phyloP scores from a whole-genome alignment of 2,888 invertebrate genomes.

The Oscheius onirici region DNA sequence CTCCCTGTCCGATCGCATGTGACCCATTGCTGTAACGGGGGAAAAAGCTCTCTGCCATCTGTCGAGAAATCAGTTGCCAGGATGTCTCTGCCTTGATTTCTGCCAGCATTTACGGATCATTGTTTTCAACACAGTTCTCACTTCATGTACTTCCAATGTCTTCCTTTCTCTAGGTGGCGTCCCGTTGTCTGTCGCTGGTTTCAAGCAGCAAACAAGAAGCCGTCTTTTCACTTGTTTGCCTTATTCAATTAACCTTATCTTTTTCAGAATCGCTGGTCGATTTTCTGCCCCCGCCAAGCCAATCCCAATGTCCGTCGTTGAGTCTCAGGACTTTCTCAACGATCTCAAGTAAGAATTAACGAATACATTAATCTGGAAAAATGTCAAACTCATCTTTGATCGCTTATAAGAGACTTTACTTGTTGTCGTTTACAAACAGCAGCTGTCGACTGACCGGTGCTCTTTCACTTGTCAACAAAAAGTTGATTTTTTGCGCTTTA shows the following conservation, averaged over 20 bases:
- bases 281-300: slow-evolving; percentile 36
- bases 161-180: background rate
- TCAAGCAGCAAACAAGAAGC: slow-evolving; percentile 22
- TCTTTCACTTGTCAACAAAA: too few relatives aligned
- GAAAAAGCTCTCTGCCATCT: slow-evolving; percentile 27
- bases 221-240: background rate
- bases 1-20: slow-evolving; percentile 19
- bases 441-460: too few relatives aligned
- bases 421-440: too few relatives aligned
- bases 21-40: slow-evolving; percentile 29
- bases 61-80: slow-evolving; percentile 27
- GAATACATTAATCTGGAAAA: background rate
- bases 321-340: slow-evolving; percentile 34
- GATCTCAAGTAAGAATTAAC: slow-evolving; percentile 31
- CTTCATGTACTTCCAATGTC: background rate
- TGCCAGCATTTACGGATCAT: background rate
- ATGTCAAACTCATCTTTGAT: background rate
- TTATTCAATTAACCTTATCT: background rate
- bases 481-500: too few relatives aligned
- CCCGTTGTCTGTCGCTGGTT: slow-evolving; percentile 17
- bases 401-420: too few relatives aligned
- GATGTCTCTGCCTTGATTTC: slow-evolving; percentile 2
- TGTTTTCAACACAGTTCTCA: slow-evolving; percentile 10
- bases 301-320: slow-evolving; percentile 32
- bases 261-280: slow-evolving; percentile 39